A percentile compares a stretch with the other conserved stretches of the same genome.
phyloP scores from a whole-genome alignment of 2,113 vertebrate genomes.

The Cichladusa arquata region DNA sequence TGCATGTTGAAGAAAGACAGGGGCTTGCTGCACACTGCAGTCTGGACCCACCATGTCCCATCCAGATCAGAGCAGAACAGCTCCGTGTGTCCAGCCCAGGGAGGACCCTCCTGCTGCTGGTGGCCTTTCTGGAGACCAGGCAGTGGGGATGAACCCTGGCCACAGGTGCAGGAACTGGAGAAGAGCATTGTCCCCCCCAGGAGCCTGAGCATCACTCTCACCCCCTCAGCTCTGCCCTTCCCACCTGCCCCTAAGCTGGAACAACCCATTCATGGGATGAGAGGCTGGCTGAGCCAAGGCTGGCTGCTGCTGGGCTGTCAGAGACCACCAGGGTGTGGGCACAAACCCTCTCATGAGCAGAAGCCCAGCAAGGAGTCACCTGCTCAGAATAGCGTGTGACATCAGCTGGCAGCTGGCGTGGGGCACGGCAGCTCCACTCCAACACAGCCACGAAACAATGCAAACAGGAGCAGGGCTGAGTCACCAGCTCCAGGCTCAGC shows the following conservation, averaged over 20 bases:
- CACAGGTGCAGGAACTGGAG: not conserved
- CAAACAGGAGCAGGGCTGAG: constrained; percentile 40
- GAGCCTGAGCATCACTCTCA: not conserved
- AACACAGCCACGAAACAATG: not conserved
- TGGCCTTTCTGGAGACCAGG: not conserved
- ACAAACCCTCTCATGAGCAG: not conserved
- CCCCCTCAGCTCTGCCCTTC: not conserved
- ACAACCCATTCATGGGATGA: not conserved
- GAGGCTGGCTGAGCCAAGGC: not conserved
- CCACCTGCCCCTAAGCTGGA: not conserved
- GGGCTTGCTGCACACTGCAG: too few relatives aligned
- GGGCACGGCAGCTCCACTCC: not conserved
- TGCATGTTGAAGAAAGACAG: too few relatives aligned
- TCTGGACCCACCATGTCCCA: too few relatives aligned
- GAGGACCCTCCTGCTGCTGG: not conserved
- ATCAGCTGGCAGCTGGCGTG: not conserved
- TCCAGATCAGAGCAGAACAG: too few relatives aligned
- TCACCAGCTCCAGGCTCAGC: constrained; percentile 31
- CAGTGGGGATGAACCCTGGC: not conserved
- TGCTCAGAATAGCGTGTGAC: fast-evolving
- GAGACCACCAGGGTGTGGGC: not conserved
- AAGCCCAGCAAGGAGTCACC: not conserved
- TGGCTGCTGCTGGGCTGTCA: not conserved
- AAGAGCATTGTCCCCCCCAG: not conserved
- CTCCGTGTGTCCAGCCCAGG: fast-evolving